A percentile compares a stretch with the other conserved stretches of the same genome.
Conservation (phyloP, 2,888 invertebrate genomes). For the Catocala sponsa region DNA sequence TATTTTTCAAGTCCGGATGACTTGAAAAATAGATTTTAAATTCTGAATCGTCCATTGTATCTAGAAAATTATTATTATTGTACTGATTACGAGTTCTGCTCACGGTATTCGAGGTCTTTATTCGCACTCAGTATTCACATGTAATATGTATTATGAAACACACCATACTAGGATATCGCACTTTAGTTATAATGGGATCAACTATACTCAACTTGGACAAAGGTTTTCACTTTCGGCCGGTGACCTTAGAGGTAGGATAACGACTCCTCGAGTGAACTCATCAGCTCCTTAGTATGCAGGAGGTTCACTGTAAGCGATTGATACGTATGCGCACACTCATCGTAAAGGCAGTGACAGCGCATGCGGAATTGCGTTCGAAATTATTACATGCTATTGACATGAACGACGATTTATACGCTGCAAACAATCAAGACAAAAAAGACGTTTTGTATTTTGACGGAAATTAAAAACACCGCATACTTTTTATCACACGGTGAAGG, state of each 20-base stretch:
- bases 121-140: constrained; percentile 30
- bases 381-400: constrained; percentile 27
- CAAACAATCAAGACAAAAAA: constrained; percentile 29
- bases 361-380: constrained; percentile 38
- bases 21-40: too few relatives aligned
- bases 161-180: constrained; percentile 27
- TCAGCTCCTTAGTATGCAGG: constrained; percentile 61
- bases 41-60: too few relatives aligned
- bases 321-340: constrained; percentile 26
- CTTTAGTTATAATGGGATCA: constrained; percentile 19
- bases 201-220: constrained; percentile 33
- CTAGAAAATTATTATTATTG: too few relatives aligned
- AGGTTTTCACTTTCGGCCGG: constrained; percentile 73
- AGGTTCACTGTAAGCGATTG: constrained; percentile 36
- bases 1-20: too few relatives aligned
- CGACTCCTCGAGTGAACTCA: constrained; percentile 61
- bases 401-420: constrained; percentile 33
- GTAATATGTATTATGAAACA: constrained; percentile 41
- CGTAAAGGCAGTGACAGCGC: constrained; percentile 19
- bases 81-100: constrained; percentile 5
- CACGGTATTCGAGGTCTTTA: constrained; percentile 16
- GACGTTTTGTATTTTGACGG: not conserved
- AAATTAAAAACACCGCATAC: too few relatives aligned
- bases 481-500: too few relatives aligned
- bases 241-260: constrained; percentile 70